phyloP scores from a whole-genome alignment of 2,888 invertebrate species.

The Rotaria sp. region DNA sequence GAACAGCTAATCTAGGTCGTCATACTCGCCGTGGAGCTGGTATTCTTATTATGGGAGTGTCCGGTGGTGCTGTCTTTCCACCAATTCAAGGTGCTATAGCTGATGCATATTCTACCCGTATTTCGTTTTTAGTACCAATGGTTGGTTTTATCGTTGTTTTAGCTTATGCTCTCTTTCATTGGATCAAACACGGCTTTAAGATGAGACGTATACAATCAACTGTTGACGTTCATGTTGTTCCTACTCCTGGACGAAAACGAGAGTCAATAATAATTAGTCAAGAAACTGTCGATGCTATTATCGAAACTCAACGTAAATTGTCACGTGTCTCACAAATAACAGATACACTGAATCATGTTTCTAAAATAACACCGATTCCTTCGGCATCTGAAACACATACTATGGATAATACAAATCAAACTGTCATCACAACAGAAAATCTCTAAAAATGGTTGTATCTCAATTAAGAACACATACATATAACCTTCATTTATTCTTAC shows the following conservation, averaged over 20 bases:
- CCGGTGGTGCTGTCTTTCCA: neutral
- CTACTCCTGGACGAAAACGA: neutral
- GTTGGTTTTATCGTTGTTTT: neutral
- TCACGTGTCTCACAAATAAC: neutral
- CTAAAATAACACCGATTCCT: too few species aligned
- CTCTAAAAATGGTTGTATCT: too few species aligned
- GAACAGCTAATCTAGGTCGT: neutral
- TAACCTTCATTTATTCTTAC: too few species aligned
- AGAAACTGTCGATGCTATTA: neutral
- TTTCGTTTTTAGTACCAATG: neutral
- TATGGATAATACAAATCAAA: neutral
- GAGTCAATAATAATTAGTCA: neutral
- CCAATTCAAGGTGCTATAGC: neutral
- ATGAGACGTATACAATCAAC: neutral
- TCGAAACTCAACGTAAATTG: neutral
- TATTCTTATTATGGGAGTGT: neutral
- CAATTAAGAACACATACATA: too few species aligned
- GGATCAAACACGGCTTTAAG: neutral
- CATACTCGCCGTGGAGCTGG: neutral
- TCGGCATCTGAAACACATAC: too few species aligned
- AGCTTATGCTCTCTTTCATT: neutral
- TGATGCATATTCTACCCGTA: neutral
- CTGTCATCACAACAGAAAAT: neutral
- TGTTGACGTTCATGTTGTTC: neutral
- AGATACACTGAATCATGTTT: too few species aligned